Conservation (phyloP, 2,888 invertebrate genomes). For the Hartigia nigra region DNA sequence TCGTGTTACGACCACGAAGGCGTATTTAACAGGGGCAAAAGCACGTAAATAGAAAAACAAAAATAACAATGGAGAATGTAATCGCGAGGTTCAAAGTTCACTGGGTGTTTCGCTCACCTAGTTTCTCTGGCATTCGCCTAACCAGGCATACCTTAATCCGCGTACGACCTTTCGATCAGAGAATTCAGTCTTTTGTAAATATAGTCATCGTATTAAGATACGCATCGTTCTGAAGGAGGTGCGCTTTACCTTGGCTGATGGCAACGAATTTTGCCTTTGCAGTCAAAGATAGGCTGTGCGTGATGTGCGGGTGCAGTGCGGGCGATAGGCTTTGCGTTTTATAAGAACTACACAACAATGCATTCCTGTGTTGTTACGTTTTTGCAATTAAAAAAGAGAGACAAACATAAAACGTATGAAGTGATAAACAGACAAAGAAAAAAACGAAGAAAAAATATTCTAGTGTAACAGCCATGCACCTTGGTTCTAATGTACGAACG, state of each 20-base stretch:
- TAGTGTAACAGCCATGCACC: conserved; percentile 56
- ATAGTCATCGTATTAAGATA: background rate
- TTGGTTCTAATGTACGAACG: conserved; percentile 27
- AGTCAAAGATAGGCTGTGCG: conserved; percentile 39
- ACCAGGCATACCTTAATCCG: background rate
- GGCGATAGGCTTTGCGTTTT: conserved; percentile 15
- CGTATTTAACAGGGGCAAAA: background rate
- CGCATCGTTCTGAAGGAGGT: background rate
- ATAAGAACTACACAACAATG: background rate
- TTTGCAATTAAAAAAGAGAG: conserved; percentile 24
- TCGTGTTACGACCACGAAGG: background rate
- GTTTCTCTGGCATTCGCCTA: background rate
- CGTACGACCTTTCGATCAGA: background rate
- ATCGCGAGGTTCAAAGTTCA: background rate
- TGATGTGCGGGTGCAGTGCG: conserved; percentile 36
- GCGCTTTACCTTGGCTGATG: background rate
- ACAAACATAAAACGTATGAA: background rate
- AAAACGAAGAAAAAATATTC: conserved; percentile 4
- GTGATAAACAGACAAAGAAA: background rate
- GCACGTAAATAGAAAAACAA: background rate
- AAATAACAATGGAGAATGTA: background rate
- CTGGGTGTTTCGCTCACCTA: background rate
- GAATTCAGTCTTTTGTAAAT: background rate
- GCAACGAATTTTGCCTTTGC: background rate
- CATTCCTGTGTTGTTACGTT: conserved; percentile 4